Evolutionary conservation across 2,888 invertebrate species (phyloP), one percentile per base, ranked within the genome.

Genomic region (Morpho achilles): DNA sequence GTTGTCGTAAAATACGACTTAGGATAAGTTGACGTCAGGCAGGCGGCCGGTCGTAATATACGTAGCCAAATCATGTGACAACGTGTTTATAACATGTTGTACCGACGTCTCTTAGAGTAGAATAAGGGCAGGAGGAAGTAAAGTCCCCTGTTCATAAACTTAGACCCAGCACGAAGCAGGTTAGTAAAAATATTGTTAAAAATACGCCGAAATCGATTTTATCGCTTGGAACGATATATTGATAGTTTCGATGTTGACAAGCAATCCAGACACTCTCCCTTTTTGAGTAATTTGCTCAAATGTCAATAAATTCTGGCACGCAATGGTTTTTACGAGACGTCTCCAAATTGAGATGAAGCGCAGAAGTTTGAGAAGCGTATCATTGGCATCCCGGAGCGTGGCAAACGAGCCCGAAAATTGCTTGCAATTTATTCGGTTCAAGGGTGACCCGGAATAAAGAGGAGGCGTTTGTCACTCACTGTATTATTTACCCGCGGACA

Each of bases 401-500:
- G 82, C 76, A 82, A 84, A 86, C 81, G 83, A 84, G 74, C 79
- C 84, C 80, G 82, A 85, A 87, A 87, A 87, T 87, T 83, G 82
- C 79, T 71, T 67, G 77, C 85, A 85, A 87, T 87, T 85, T 88
- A 85, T 86, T 80, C 78, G 77, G 80, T 85, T 85, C 84, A 80
- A 81, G 84, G 82, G 82, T 85, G 82, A 84, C 84, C 84, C 80
- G 72, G 80, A 82, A 82, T 81, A 81, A 82, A 83, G 80, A 79
- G 81, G 76, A 77, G 75, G 78, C 80, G 79, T 82, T 86, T 84
- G 82, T 84, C 85, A 86, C 82, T 82, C 81, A 76, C 79, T 85
- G 77, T 84, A 84, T 84, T 84, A 82, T 83, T 85, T 82, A 82
- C 75, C 75, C 69, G 51, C 73, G 73, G 76, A 75, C 77, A 72